phyloP scores from a whole-genome alignment of 2,888 invertebrate species.

The Melieria picta region DNA sequence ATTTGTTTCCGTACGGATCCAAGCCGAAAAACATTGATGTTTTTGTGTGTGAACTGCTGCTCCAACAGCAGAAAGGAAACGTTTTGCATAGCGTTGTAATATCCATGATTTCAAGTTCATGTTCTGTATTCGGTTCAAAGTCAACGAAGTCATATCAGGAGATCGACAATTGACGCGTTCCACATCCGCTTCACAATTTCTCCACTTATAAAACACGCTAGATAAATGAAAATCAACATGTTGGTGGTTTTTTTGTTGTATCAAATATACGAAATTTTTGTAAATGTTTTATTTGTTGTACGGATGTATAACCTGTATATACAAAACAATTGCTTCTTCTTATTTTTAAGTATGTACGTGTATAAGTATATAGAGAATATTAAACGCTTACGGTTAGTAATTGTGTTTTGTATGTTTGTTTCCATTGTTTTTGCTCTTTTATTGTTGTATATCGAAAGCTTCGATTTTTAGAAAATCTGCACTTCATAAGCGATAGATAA shows the following conservation, averaged over 20 bases:
- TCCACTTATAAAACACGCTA: too few relatives aligned
- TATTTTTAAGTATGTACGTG: conserved; percentile 35
- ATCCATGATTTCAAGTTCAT: too few relatives aligned
- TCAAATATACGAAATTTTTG: conserved; percentile 51
- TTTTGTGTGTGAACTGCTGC: too few relatives aligned
- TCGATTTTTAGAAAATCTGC: not conserved
- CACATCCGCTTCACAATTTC: too few relatives aligned
- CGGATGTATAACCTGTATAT: conserved; percentile 47
- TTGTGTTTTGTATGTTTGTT: not conserved
- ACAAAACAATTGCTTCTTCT: conserved; percentile 44
- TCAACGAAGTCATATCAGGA: too few relatives aligned
- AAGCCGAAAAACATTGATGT: too few relatives aligned
- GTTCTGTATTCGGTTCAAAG: too few relatives aligned
- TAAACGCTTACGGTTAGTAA: conserved; percentile 43
- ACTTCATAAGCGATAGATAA: not conserved
- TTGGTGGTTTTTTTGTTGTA: conserved; percentile 37
- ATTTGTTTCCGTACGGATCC: too few relatives aligned
- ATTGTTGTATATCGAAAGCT: not conserved
- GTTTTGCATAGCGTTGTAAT: too few relatives aligned
- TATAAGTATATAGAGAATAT: conserved; percentile 31
- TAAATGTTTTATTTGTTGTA: conserved; percentile 41
- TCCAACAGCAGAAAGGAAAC: too few relatives aligned
- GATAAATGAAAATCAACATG: too few relatives aligned
- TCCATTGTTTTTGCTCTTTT: not conserved
- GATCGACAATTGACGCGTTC: too few relatives aligned